Evolutionary conservation across 92 coral and sea anemone species (phyloP), one percentile per base, ranked within the genome.

Genomic region (Epizoanthus stellaris): DNA sequence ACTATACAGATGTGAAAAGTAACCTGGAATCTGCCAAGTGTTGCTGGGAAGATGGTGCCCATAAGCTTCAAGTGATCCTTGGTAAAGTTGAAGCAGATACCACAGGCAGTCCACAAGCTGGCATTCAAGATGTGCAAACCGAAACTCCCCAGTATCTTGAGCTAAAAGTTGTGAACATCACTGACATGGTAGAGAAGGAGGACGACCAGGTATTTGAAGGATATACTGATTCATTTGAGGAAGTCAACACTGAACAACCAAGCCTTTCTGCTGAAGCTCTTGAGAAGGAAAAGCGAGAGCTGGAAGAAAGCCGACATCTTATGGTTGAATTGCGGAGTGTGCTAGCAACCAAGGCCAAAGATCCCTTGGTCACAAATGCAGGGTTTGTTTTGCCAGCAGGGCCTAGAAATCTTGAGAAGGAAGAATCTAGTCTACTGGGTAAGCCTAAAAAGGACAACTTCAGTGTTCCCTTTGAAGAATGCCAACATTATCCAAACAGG

Each of bases 121-220:
- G 43, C 53, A 52, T 11, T 45, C 71, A 65, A 70, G 73, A 80
- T 67, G 66, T 3, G 4, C 73, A 45, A 52, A 9, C 39, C 21
- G 67, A 84, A 77, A 84, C 49, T 73, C 89, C 73, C 23, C 82
- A 19, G 77, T 25, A 57, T 38, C 25, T 30, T 38, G 25, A 21
- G 14, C 53, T 43, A n/a, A 73, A 14, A 65, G n/a, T 14, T 57
- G 17, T 42, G 16, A 67, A 87, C 20, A 52, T 62, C 9, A 15
- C 56, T 16, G 69, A 57, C n/a, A 7, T 53, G 47, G 63, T 13
- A 20, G 85, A 77, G 2, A 80, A 77, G 57, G 86, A 81, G 17
- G 89, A 81, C 84, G 97, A 96, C 71, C 91, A 88, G 80, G 90
- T 96, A 10, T 96, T 92, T 83, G 99, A 96, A 75, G 99, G 93